Conservation (phyloP, 2,888 invertebrate genomes). For the Mongoloraphidia duomilia region DNA sequence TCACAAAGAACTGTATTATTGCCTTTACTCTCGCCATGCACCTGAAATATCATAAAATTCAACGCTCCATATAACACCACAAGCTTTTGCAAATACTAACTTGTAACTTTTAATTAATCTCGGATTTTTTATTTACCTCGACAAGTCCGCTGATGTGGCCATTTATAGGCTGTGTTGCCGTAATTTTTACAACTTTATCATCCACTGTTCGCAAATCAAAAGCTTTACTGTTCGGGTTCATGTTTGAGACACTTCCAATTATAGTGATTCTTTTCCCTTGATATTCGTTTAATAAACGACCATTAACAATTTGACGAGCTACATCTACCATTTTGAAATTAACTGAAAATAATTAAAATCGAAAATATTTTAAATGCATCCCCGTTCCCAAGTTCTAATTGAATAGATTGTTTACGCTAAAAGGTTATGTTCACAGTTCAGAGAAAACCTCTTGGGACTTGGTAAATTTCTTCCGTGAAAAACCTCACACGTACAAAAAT, state of each 20-base stretch:
- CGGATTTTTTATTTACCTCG: slow-evolving; percentile 19
- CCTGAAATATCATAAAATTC: slow-evolving; percentile 12
- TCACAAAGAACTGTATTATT: slow-evolving; percentile 15
- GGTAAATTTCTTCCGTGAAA: too few relatives aligned
- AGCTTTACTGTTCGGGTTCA: slow-evolving; percentile 21
- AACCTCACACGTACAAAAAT: too few relatives aligned
- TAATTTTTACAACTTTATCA: slow-evolving; percentile 23
- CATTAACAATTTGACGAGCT: slow-evolving; percentile 24
- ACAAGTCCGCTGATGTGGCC: slow-evolving; percentile 24
- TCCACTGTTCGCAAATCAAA: slow-evolving; percentile 24
- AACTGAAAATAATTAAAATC: background rate
- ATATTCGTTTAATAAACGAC: slow-evolving; percentile 22
- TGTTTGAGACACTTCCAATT: slow-evolving; percentile 22
- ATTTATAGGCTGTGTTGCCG: slow-evolving; percentile 21
- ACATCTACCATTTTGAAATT: slow-evolving; percentile 11
- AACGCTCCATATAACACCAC: too few relatives aligned
- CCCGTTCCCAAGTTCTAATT: too few relatives aligned
- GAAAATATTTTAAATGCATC: too few relatives aligned
- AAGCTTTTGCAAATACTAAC: background rate
- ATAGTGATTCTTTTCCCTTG: slow-evolving; percentile 24
- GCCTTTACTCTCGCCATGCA: slow-evolving; percentile 17
- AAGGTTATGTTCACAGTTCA: too few relatives aligned
- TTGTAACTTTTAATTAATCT: too few relatives aligned
- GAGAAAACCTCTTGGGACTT: too few relatives aligned
- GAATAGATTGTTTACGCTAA: too few relatives aligned